Conservation (phyloP, 92 coral and sea anemone genomes). For the Scolanthus callimorphus region DNA sequence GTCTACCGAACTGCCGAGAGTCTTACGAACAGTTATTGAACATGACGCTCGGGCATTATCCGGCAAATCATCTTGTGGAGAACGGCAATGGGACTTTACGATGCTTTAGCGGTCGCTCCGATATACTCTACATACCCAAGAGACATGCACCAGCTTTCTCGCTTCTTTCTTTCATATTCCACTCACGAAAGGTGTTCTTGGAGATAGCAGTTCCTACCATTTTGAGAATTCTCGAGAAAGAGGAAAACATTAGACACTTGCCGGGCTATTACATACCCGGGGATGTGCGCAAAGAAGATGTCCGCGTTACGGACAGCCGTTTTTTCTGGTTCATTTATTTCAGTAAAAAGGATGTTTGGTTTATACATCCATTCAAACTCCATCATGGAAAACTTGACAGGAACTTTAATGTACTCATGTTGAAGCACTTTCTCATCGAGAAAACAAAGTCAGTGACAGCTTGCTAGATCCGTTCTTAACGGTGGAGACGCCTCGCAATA, state of each 20-base stretch:
- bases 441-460: constrained; percentile 40
- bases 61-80: constrained; percentile 30
- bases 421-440: constrained; percentile 53
- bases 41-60: constrained; percentile 27
- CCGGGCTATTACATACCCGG: constrained; percentile 75
- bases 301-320: constrained; percentile 75
- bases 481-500: no score
- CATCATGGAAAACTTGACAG: constrained; percentile 68
- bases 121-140: constrained; percentile 62
- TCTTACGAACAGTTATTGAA: constrained; percentile 72
- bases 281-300: constrained; percentile 59
- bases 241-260: constrained; percentile 44
- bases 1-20: constrained; percentile 71
- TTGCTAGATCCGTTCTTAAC: no score
- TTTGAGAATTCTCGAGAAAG: constrained; percentile 49
- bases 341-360: constrained; percentile 62
- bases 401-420: constrained; percentile 66
- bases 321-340: constrained; percentile 83
- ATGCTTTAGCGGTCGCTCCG: constrained; percentile 84
- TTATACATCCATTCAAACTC: constrained; percentile 80
- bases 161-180: constrained; percentile 53
- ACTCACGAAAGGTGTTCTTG: constrained; percentile 53
- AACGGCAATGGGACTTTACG: constrained; percentile 68
- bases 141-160: constrained; percentile 62
- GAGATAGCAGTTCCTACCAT: constrained; percentile 86